Evolutionary conservation across 2,888 invertebrate species (phyloP).

Genomic region (Temnothorax ravouxi): DNA sequence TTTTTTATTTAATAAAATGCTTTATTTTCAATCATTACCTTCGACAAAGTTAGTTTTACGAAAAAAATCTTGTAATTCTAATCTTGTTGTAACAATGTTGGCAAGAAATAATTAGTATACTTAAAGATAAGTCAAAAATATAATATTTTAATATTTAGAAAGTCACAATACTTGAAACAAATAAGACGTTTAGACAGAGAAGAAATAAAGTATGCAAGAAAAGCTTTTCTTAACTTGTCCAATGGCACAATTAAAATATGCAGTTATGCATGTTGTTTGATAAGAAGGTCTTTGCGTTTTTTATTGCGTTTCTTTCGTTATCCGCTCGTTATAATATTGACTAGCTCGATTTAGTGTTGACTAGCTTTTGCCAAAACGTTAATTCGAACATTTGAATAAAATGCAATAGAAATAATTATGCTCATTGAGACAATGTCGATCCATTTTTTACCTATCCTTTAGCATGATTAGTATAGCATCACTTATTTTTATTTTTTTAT

Average conservation of each 20-base stretch:
- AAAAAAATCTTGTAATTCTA: constrained; percentile 54
- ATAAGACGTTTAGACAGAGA: constrained; percentile 10
- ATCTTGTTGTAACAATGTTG: constrained; percentile 50
- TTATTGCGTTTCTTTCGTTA: constrained; percentile 58
- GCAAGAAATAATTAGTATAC: constrained; percentile 51
- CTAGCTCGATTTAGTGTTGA: constrained; percentile 66
- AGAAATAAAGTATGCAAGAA: constrained; percentile 5
- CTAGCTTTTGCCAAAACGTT: constrained; percentile 61
- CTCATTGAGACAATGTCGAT: constrained; percentile 17
- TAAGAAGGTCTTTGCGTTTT: constrained; percentile 37
- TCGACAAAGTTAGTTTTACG: constrained; percentile 7
- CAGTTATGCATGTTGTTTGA: background rate
- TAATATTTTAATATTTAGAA: constrained; percentile 43
- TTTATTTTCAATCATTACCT: constrained; percentile 5
- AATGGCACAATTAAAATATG: background rate
- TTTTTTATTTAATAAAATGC: background rate
- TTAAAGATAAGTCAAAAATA: constrained; percentile 1
- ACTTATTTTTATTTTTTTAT: constrained; percentile 1
- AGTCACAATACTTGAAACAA: constrained; percentile 59
- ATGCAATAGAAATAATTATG: constrained; percentile 64
- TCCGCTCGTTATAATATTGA: constrained; percentile 59
- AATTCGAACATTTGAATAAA: constrained; percentile 58
- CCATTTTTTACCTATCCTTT: background rate
- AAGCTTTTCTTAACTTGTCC: constrained; percentile 18
- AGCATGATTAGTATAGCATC: background rate